Base-by-base conservation (phyloP, 1,140 invertebrate genomes). In the Zaprionus davidi region DNA sequence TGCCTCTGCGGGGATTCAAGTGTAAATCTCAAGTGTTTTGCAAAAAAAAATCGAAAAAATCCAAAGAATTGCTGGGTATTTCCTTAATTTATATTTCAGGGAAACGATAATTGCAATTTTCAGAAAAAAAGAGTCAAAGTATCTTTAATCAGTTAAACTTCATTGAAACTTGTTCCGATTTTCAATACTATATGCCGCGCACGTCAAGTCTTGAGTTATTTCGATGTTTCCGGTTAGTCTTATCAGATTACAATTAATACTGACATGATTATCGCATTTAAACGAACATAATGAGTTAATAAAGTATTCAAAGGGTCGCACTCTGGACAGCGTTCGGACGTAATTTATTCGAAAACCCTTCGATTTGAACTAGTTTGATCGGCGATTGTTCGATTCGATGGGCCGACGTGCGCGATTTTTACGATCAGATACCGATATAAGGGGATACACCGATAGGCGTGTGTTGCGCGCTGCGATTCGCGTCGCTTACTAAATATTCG, bases 391-490 rank as follows among this genome's bases (percentile, higher is more conserved):
- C 5, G 51, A 11, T 71, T 64, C 5, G 57, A 22, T 31, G 56
- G 15, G 2, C 9, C 66, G 56, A 59, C 28, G 66, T 59, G 44
- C 22, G 56, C 17, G 44, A 69, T 69, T 67, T 24, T 31, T 22
- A 6, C 51, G 55, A 66, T 51, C 46, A 58, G 26, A 36, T 58
- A 36, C 56, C 13, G 22, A n/a, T 36, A 36, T 13, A 7, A 12
- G 34, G 73, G 41, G 41, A 46, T 46, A 71, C 58, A 58, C 60
- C 26, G 60, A 71, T 76, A 71, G 60, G 60, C 74, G 22, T 67
- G 74, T 76, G 74, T 62, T 76, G 74, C 74, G 74, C 66, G 74
- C 70, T 76, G 72, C 62, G 74, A 76, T 72, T 73, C 69, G 62
- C 67, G 57, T 62, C 36, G 74, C 69, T 63, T 46, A 76, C 74